phyloP scores from a whole-genome alignment of 2,113 vertebrate species.

The Microcebus murinus region DNA sequence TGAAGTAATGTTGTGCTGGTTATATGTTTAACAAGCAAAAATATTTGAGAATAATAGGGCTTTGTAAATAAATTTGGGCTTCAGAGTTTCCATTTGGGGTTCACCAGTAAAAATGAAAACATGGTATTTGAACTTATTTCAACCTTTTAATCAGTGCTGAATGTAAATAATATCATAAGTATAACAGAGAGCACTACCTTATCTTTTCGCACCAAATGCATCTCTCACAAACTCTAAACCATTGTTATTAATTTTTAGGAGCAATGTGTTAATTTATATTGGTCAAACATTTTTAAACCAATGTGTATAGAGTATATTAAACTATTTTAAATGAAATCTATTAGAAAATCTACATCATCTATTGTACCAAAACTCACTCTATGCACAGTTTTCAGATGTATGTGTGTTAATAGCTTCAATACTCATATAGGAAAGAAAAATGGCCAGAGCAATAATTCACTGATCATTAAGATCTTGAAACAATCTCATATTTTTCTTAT shows the following conservation, averaged over 20 bases:
- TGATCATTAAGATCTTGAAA: neutral
- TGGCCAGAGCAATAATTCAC: neutral
- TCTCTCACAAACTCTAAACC: neutral
- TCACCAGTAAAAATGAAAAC: slow-evolving; percentile 63
- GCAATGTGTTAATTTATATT: slow-evolving; percentile 11
- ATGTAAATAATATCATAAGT: slow-evolving; percentile 32
- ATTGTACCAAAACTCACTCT: neutral
- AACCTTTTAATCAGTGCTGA: slow-evolving; percentile 64
- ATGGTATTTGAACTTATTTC: slow-evolving; percentile 52
- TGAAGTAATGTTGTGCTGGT: slow-evolving; percentile 54
- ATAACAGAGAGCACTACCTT: slow-evolving; percentile 17
- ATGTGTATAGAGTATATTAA: neutral
- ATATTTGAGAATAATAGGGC: slow-evolving; percentile 42
- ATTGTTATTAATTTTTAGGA: slow-evolving; percentile 33
- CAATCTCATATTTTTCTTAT: neutral
- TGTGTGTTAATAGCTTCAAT: neutral
- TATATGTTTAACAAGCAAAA: slow-evolving; percentile 64
- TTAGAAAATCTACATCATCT: neutral
- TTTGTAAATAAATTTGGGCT: slow-evolving; percentile 72
- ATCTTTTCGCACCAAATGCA: neutral
- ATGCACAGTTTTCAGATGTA: neutral
- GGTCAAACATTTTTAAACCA: neutral
- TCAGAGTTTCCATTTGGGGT: slow-evolving; percentile 58
- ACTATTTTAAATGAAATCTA: slow-evolving; percentile 15
- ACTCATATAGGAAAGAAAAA: neutral